Evolutionary conservation across 1,140 invertebrate genomes (phyloP), one percentile per base, ranked within the genome.

Genomic region (Papilio glaucus): DNA sequence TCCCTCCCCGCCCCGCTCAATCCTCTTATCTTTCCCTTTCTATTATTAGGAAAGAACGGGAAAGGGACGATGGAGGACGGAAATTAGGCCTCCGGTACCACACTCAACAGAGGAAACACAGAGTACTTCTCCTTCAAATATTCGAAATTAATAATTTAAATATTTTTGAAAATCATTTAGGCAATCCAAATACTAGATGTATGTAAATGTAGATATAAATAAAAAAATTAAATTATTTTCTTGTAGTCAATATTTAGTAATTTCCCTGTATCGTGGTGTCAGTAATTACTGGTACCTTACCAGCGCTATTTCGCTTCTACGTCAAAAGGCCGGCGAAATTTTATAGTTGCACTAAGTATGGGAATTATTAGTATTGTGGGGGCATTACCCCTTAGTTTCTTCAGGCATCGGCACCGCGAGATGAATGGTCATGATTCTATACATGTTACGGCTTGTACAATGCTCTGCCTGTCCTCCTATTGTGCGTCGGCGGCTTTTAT

Each of bases 401-500:
- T 76, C 73, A 80, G 77, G 70, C 71, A 71, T 78, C 77, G 75
- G 82, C 79, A 77, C 73, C 78, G 42, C 68, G 81, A 88, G 82
- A 91, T 88, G 87, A 89, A 91, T 90, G 88, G 82, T 78, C 72
- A 60, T 72, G 77, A 73, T 39, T 75, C 72, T 82, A 76, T 80
- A 79, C 85, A 84, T 81, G 81, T 82, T 76, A 68, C 71, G 63
- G 57, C 73, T 73, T 75, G 80, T 87, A 84, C 86, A 88, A 90
- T 82, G 80, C 77, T 75, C 71, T 65, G 77, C 77, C 75, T 83
- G 84, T 85, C 83, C 79, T 85, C 84, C 84, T 88, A 85, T 87
- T 88, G 88, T 89, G 82, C 78, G 83, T 82, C 87, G 88, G 88
- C 84, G 80, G 71, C 79, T 82, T 89, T 91, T 86, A 83, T 81